Conservation (phyloP, 2,888 invertebrate genomes). For the Epistrophe eligans region DNA sequence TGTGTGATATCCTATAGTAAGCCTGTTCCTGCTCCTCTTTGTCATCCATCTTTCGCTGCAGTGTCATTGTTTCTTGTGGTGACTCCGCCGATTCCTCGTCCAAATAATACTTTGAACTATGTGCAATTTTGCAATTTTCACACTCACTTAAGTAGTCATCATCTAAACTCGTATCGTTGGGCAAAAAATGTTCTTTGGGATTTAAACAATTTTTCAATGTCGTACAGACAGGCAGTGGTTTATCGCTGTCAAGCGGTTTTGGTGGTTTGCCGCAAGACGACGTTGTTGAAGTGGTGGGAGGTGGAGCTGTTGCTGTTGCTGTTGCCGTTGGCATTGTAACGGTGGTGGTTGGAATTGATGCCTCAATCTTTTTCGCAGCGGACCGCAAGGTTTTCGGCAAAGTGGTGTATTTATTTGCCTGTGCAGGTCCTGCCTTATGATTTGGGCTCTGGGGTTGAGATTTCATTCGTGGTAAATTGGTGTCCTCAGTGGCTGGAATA, state of each 20-base stretch:
- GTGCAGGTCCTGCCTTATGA: conserved; percentile 55
- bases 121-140: conserved; percentile 92
- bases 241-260: conserved; percentile 78
- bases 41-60: conserved; percentile 86
- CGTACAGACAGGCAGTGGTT: conserved; percentile 83
- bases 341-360: conserved; percentile 55
- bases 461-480: conserved; percentile 66
- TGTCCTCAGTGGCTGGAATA: conserved; percentile 80
- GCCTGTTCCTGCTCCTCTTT: conserved; percentile 84
- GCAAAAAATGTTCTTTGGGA: conserved; percentile 84
- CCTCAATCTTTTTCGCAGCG: conserved; percentile 77
- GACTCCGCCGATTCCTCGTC: conserved; percentile 85
- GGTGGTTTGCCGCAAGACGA: conserved; percentile 81
- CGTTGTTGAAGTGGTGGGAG: conserved; percentile 73
- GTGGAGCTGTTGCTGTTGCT: conserved; percentile 65
- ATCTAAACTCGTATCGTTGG: conserved; percentile 84
- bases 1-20: conserved; percentile 87
- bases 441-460: conserved; percentile 71
- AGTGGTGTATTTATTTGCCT: conserved; percentile 79
- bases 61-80: conserved; percentile 88
- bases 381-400: conserved; percentile 81
- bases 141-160: conserved; percentile 93
- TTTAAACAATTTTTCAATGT: conserved; percentile 84
- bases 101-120: conserved; percentile 88
- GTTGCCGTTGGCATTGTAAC: conserved; percentile 53